Conservation (phyloP, 2,797 vertebrate genomes). For the Anolis apletophallus region DNA sequence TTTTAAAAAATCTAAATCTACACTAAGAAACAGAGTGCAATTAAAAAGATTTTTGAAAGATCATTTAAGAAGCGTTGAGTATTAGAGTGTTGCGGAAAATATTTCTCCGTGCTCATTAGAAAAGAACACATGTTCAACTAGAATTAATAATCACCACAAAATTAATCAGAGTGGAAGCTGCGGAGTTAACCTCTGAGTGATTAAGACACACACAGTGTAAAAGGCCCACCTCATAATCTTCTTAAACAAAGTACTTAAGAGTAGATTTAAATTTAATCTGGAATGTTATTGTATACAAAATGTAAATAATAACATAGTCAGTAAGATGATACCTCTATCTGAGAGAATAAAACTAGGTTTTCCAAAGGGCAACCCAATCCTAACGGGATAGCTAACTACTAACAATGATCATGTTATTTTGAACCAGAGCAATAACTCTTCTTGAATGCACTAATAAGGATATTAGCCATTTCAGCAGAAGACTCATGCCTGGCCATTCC, state of each 20-base stretch:
- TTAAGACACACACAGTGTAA: slow-evolving; percentile 13
- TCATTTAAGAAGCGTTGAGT: slow-evolving; percentile 6
- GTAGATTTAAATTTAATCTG: slow-evolving; percentile 17
- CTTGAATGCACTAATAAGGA: not conserved
- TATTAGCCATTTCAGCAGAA: slow-evolving; percentile 6
- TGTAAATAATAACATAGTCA: slow-evolving; percentile 9
- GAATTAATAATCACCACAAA: not conserved
- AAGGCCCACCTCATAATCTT: not conserved
- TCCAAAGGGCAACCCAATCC: not conserved
- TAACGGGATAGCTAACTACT: not conserved
- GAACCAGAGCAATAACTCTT: not conserved
- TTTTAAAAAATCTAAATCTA: no score
- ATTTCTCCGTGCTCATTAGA: not conserved
- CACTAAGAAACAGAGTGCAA: no score
- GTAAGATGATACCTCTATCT: slow-evolving; percentile 18
- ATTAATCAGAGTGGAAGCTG: slow-evolving; percentile 15
- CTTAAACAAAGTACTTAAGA: slow-evolving; percentile 15
- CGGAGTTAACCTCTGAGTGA: not conserved
- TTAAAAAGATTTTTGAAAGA: no score
- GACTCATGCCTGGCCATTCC: not conserved
- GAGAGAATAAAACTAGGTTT: not conserved
- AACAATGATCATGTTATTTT: not conserved
- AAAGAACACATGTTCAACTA: not conserved
- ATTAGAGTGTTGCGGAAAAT: not conserved
- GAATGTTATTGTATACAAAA: not conserved